These are phyloP conservation scores for Ips nitidus DNA, from an alignment of 1,140 invertebrate species.

Conservation along the genomic window DNA sequence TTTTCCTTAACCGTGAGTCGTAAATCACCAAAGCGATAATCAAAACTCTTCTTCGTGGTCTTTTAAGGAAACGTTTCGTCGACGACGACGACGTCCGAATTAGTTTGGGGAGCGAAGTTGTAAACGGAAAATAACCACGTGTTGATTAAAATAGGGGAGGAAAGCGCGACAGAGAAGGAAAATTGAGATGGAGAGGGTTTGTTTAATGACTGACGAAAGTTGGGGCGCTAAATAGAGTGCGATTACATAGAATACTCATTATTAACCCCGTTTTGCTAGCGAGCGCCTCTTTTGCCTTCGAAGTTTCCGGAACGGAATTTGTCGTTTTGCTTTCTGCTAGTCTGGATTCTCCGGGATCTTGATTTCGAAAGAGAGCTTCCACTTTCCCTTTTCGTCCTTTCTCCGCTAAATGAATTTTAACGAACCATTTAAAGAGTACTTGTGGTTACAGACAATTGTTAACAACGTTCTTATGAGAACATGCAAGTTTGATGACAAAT, in stretches of 20 bases:
- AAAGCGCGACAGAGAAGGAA: constrained; percentile 5
- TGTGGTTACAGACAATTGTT: no score
- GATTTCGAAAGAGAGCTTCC: background rate
- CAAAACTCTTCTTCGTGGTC: background rate
- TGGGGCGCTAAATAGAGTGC: constrained; percentile 26
- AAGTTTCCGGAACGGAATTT: constrained; percentile 15
- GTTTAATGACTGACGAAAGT: constrained; percentile 29
- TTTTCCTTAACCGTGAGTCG: constrained; percentile 1
- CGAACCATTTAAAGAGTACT: background rate
- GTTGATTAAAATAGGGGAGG: constrained; percentile 18
- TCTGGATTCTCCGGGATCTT: background rate
- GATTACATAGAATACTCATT: constrained; percentile 34
- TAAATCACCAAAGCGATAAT: constrained; percentile 27
- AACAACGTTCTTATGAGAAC: no score
- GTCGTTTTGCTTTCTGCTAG: constrained; percentile 15
- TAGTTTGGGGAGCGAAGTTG: background rate
- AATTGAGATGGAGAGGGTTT: constrained; percentile 6
- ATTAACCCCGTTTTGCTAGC: constrained; percentile 22
- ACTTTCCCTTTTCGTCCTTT: background rate
- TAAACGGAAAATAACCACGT: constrained; percentile 11
- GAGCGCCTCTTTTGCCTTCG: constrained; percentile 2
- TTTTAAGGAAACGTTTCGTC: constrained; percentile 30
- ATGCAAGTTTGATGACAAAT: no score
- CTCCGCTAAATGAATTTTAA: background rate
- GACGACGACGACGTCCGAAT: background rate